Conservation (phyloP, 2,797 vertebrate genomes). For the Acrocephalus scirpaceus region DNA sequence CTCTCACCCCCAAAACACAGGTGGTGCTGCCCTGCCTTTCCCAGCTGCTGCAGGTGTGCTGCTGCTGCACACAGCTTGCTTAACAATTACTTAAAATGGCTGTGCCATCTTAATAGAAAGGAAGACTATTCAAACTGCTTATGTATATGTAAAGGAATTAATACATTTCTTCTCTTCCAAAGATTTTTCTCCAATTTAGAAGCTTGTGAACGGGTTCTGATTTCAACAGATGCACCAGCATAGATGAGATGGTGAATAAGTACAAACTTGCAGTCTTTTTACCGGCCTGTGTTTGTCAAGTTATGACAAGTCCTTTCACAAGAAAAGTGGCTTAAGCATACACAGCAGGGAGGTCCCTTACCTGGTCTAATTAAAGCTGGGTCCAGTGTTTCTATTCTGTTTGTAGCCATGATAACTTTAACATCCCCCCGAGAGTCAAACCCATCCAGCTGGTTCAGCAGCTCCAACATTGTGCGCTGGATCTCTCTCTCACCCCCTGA, state of each 20-base stretch:
- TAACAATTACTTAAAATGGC: neutral
- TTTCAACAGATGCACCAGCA: neutral
- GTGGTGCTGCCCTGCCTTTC: neutral
- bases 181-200: neutral
- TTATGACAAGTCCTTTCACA: neutral
- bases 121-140: neutral
- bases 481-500: constrained; percentile 96
- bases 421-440: constrained; percentile 97
- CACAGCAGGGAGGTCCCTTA: constrained; percentile 24
- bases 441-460: constrained; percentile 95
- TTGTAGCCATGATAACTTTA: constrained; percentile 99
- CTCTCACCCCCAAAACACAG: neutral
- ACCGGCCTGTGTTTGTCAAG: neutral
- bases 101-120: neutral
- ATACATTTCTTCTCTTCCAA: neutral
- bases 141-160: neutral
- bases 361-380: constrained; percentile 97
- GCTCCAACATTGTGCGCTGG: constrained; percentile 96
- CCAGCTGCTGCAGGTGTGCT: neutral
- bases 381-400: constrained; percentile 96
- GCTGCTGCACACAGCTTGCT: neutral
- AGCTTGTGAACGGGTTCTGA: neutral
- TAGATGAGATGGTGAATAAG: neutral
- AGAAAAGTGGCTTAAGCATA: neutral
- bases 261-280: neutral